Base-by-base conservation (phyloP, 2,113 vertebrate species). In the Melanerpes aurifrons region DNA sequence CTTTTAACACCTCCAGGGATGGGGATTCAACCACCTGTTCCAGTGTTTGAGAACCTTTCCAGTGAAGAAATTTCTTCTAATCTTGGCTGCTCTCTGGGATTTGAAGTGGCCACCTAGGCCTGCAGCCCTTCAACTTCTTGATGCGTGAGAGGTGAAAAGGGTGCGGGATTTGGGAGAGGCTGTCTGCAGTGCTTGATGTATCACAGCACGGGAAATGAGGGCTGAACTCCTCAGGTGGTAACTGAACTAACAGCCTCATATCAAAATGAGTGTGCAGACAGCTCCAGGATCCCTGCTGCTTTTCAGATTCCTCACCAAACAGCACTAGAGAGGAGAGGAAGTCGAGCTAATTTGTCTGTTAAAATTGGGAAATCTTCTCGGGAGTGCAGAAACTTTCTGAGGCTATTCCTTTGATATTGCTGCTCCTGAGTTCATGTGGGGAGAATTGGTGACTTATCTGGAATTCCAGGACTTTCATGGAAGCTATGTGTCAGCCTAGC, bases 101-200 rank as follows among this genome's bases (percentile, higher is more conserved):
- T 73, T 61, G 71, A 4, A n/a, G 20, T 2, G 66, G n/a, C 54
- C 12, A 2, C 50, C 62, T 2, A 61, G n/a, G 48, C 12, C 2
- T 45, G 54, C 10, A 7, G 47, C 66, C 47, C 61, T 57, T 29
- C 1, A 18, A 40, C 35, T 26, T 12, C 57, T 12, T 1, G 47
- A 7, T 7, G 29, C 3, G 59, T 4, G 50, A 31, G 59, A 37
- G 81, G 15, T 20, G 57, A 6, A 2, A 5, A 22, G 64, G 84
- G 20, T 2, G 6, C 1, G 29, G 45, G 71, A 0, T 32, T 59
- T 47, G 61, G 63, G 31, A 25, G 53, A 29, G 37, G 58, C 35
- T 68, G 37, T 5, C 18, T 10, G 5, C 2, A 0, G 0, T 2
- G 22, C 1, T 26, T 3, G 10, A 1, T 13, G 50, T 17, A 1